A percentile compares a stretch with the other conserved stretches of the same genome.
phyloP scores from a whole-genome alignment of 2,888 invertebrate genomes.

The Orchesellides sinensis region DNA sequence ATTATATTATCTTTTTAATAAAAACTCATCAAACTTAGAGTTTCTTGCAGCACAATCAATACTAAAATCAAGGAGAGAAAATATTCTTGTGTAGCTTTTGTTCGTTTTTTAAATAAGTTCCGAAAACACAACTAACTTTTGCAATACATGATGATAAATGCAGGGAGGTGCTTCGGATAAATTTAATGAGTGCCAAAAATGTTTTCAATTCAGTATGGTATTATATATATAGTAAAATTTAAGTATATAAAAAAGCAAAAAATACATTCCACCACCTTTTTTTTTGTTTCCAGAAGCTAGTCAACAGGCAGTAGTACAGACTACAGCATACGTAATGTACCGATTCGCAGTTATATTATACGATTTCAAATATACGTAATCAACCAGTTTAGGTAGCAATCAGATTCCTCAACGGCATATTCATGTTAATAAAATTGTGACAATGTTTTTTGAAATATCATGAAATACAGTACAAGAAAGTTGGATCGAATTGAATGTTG shows the following conservation, averaged over 20 bases:
- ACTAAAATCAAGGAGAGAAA: background rate
- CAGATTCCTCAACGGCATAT: conserved; percentile 6
- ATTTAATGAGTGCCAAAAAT: conserved; percentile 57
- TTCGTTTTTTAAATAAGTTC: background rate
- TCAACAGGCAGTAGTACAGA: background rate
- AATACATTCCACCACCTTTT: conserved; percentile 3
- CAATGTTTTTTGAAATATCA: conserved; percentile 15
- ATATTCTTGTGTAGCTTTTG: conserved; percentile 13
- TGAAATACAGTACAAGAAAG: background rate
- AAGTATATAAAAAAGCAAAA: background rate
- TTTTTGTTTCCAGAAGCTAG: background rate
- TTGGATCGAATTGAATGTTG: background rate
- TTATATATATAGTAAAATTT: background rate
- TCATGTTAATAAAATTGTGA: background rate
- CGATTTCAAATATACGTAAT: background rate
- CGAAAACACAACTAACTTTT: background rate
- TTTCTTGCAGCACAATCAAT: conserved; percentile 63
- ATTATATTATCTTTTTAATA: conserved; percentile 4
- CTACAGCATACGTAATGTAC: background rate
- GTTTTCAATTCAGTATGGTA: conserved; percentile 18
- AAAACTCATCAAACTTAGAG: conserved; percentile 48
- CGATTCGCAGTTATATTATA: too few species aligned
- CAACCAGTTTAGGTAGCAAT: background rate
- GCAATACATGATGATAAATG: conserved; percentile 3
- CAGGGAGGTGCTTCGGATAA: conserved; percentile 27